phyloP scores from a whole-genome alignment of 2,888 invertebrate genomes.

The Smittia aterrima region DNA sequence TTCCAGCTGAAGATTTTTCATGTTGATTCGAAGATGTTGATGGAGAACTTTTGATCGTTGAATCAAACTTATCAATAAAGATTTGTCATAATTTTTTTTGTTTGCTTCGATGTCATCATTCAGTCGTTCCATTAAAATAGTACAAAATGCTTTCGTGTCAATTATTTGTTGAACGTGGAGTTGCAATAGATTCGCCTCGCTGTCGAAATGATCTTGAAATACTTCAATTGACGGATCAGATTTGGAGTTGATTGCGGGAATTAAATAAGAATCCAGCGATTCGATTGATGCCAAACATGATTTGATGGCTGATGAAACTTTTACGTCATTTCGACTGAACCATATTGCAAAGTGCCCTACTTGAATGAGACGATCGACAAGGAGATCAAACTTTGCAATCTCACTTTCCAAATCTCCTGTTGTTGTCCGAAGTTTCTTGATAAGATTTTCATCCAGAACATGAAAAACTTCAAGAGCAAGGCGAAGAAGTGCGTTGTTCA shows the following conservation, averaged over 20 bases:
- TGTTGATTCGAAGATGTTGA: slow-evolving; percentile 48
- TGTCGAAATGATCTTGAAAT: slow-evolving; percentile 51
- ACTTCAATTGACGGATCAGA: slow-evolving; percentile 47
- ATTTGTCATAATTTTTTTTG: slow-evolving; percentile 46
- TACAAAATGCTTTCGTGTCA: slow-evolving; percentile 49
- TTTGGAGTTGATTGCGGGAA: slow-evolving; percentile 50
- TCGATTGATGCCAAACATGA: slow-evolving; percentile 52
- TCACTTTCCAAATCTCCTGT: slow-evolving; percentile 47
- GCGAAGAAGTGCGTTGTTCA: slow-evolving; percentile 51
- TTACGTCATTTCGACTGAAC: slow-evolving; percentile 48
- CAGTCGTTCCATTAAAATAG: slow-evolving; percentile 48
- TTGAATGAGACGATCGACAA: slow-evolving; percentile 51
- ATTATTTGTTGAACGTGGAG: slow-evolving; percentile 50
- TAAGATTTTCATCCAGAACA: slow-evolving; percentile 49
- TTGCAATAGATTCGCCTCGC: slow-evolving; percentile 49
- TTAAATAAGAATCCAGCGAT: slow-evolving; percentile 50
- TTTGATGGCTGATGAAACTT: slow-evolving; percentile 49
- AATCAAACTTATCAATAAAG: slow-evolving; percentile 46
- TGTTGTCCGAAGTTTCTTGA: slow-evolving; percentile 48
- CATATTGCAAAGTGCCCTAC: slow-evolving; percentile 52
- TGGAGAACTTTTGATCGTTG: slow-evolving; percentile 48
- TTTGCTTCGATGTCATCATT: slow-evolving; percentile 45
- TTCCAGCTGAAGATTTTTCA: slow-evolving; percentile 46
- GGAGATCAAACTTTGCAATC: slow-evolving; percentile 53
- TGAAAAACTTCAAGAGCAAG: slow-evolving; percentile 49